Evolutionary conservation across 1,140 invertebrate genomes (phyloP).

Genomic region (Phenacoccus solenopsis): DNA sequence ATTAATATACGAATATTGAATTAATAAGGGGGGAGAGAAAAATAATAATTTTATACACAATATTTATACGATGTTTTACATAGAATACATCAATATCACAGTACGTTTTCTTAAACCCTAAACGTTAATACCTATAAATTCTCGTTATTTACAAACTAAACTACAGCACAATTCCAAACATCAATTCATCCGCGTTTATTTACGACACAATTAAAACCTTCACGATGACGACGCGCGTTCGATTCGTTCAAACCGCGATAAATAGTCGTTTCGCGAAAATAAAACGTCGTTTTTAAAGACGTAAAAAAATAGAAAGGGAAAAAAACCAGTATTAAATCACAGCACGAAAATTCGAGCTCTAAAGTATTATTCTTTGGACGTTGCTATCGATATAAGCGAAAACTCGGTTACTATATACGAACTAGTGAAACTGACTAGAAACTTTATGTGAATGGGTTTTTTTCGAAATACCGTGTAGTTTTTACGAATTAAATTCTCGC

Average conservation of each 20-base stretch:
- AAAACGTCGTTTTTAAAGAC: no score
- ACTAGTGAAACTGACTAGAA: not conserved
- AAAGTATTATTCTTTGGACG: not conserved
- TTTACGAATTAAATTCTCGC: no score
- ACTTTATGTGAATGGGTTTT: not conserved
- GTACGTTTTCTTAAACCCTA: not conserved
- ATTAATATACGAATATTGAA: not conserved
- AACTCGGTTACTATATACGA: not conserved
- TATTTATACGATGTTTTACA: not conserved
- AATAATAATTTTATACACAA: not conserved
- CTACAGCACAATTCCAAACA: not conserved
- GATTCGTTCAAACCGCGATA: no score
- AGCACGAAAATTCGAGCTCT: not conserved
- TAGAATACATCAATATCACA: constrained; percentile 2
- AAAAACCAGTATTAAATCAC: not conserved
- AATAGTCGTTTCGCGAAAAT: no score
- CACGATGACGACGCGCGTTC: no score
- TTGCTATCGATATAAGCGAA: not conserved
- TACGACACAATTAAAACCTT: no score
- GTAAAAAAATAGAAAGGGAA: no score
- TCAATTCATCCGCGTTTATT: no score
- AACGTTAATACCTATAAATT: not conserved
- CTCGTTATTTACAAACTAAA: not conserved
- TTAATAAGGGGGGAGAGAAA: not conserved
- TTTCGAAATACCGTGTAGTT: not conserved